A percentile compares a stretch with the other conserved stretches of the same genome.
Evolutionary conservation across 2,888 invertebrate genomes (phyloP).

Genomic region (Machimus rusticus): DNA sequence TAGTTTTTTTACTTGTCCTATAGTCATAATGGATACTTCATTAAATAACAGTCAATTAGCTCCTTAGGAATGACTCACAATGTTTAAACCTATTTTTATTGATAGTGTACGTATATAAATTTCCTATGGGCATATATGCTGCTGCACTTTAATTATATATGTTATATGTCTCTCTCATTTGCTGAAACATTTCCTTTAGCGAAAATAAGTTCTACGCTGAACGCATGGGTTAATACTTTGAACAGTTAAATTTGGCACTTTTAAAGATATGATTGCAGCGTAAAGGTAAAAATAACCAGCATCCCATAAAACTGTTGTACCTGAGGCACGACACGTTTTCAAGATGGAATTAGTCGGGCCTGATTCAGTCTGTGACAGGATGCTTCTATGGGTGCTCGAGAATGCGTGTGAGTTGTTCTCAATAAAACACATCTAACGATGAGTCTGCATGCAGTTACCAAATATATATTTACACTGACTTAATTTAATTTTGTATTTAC

Average conservation of each 20-base stretch:
- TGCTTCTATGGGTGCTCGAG: background rate
- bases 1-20: background rate
- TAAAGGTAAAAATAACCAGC: background rate
- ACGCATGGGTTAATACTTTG: background rate
- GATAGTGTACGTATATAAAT: conserved; percentile 30
- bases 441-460: background rate
- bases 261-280: background rate
- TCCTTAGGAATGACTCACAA: background rate
- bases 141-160: background rate
- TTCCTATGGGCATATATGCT: conserved; percentile 11
- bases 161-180: background rate
- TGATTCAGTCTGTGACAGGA: background rate
- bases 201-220: background rate
- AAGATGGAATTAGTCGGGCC: background rate
- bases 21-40: background rate
- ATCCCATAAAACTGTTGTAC: background rate
- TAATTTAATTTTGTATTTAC: conserved; percentile 13
- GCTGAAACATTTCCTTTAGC: background rate
- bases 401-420: background rate
- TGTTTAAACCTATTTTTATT: conserved; percentile 5
- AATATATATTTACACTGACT: conserved; percentile 10
- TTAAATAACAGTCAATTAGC: background rate
- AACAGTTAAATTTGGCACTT: conserved; percentile 22
- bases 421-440: background rate
- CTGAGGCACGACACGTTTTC: background rate